Evolutionary conservation across 2,888 invertebrate genomes (phyloP).

Genomic region (Erebia epiphron): DNA sequence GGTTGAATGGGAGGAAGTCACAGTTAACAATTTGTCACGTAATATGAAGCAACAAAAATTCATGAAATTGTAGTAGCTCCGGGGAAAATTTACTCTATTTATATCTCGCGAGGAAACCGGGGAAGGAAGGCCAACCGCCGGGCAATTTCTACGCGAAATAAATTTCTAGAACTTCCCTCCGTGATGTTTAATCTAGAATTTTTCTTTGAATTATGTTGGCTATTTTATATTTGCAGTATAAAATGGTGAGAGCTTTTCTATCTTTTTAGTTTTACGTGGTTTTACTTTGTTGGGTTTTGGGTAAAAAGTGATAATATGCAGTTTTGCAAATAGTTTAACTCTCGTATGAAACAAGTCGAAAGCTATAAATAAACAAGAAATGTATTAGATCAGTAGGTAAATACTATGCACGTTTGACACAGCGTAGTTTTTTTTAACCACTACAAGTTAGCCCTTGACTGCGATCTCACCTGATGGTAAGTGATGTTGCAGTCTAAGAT

Average conservation of each 20-base stretch:
- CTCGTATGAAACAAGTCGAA: no score
- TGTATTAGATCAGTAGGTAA: no score
- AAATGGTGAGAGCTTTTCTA: not conserved
- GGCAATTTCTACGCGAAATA: conserved; percentile 26
- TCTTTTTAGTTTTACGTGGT: not conserved
- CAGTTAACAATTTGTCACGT: conserved; percentile 53
- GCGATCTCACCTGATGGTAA: no score
- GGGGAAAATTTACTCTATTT: conserved; percentile 53
- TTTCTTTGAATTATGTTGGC: conserved; percentile 25
- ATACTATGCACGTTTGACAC: no score
- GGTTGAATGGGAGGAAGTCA: conserved; percentile 54
- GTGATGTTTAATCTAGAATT: conserved; percentile 24
- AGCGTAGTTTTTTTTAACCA: no score
- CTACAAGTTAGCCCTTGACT: no score
- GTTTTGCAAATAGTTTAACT: no score
- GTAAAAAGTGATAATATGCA: no score
- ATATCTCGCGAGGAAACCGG: conserved; percentile 38
- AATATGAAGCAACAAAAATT: conserved; percentile 56
- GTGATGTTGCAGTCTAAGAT: no score
- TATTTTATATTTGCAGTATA: conserved; percentile 18
- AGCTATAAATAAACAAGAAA: no score
- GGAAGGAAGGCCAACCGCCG: conserved; percentile 22
- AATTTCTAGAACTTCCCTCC: conserved; percentile 20
- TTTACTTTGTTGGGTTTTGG: no score
- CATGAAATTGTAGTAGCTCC: conserved; percentile 52